Conservation (phyloP, 2,888 invertebrate genomes). For the Phengaris alcon region DNA sequence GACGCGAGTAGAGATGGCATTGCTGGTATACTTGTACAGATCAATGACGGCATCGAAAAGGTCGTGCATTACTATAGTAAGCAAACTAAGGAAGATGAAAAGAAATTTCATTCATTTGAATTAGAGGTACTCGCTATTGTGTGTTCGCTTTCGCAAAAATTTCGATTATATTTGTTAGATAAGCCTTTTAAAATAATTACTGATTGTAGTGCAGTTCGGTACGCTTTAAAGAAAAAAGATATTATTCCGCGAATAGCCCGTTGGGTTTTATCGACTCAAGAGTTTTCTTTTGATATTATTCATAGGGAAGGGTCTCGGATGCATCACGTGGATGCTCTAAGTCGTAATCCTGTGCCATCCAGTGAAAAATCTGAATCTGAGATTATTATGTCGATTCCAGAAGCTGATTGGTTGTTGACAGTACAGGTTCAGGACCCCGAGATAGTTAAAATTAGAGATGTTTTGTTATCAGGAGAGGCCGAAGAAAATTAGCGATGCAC, state of each 20-base stretch:
- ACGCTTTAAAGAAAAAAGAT: not conserved
- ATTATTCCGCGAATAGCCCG: not conserved
- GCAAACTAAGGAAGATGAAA: slow-evolving; percentile 47
- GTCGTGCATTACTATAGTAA: slow-evolving; percentile 48
- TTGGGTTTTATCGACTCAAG: not conserved
- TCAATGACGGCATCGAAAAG: slow-evolving; percentile 37
- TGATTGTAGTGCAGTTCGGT: slow-evolving; percentile 39
- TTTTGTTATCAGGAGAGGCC: not conserved
- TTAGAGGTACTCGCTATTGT: not conserved
- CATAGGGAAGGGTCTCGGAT: not conserved
- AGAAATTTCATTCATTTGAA: slow-evolving; percentile 51
- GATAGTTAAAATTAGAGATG: slow-evolving; percentile 36
- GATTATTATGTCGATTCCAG: slow-evolving; percentile 31
- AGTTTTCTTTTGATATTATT: not conserved
- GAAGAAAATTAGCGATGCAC: not conserved
- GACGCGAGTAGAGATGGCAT: not conserved
- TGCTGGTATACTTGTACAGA: slow-evolving; percentile 17
- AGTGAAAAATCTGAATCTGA: slow-evolving; percentile 31
- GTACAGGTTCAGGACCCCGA: slow-evolving; percentile 40
- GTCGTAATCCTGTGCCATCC: not conserved
- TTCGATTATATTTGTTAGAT: slow-evolving; percentile 5
- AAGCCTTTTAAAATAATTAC: not conserved
- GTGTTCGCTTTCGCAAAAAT: not conserved
- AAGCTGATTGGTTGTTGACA: slow-evolving; percentile 40
- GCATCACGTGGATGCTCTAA: no score